A percentile compares a stretch with the other conserved stretches of the same genome.
These are phyloP conservation scores for Caenorhabditis imperialis DNA, from an alignment of 2,888 invertebrate genomes.

Conservation along the genomic window DNA sequence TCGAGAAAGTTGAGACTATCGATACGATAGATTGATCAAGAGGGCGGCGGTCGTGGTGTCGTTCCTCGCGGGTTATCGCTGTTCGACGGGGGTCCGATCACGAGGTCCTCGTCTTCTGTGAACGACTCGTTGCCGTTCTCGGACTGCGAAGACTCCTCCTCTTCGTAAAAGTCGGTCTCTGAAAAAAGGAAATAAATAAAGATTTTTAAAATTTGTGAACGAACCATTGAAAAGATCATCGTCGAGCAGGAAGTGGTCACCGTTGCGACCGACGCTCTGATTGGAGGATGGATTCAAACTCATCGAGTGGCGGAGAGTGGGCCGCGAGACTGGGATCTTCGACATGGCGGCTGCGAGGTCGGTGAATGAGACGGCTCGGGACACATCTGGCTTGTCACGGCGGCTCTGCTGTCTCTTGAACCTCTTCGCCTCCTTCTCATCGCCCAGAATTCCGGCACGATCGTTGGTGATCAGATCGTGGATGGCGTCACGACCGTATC, in stretches of 20 bases:
- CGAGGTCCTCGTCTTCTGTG: slow-evolving; percentile 54
- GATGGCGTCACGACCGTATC: slow-evolving; percentile 55
- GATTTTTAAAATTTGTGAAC: background rate
- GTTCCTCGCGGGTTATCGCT: slow-evolving; percentile 9
- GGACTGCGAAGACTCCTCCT: slow-evolving; percentile 49
- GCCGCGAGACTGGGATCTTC: slow-evolving; percentile 61
- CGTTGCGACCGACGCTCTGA: too few relatives aligned
- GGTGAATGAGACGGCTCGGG: slow-evolving; percentile 74
- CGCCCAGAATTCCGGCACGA: slow-evolving; percentile 57
- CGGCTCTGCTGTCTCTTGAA: slow-evolving; percentile 56
- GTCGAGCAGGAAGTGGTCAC: slow-evolving; percentile 43
- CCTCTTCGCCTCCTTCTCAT: slow-evolving; percentile 39
- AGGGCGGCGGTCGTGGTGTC: slow-evolving; percentile 14
- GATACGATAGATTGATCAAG: background rate
- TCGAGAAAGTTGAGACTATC: background rate
- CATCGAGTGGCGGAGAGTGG: slow-evolving; percentile 59
- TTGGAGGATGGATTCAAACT: slow-evolving; percentile 45
- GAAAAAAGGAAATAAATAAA: background rate
- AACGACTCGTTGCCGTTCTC: slow-evolving; percentile 52
- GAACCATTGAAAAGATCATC: slow-evolving; percentile 44
- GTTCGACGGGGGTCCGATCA: slow-evolving; percentile 23
- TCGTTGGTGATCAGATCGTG: slow-evolving; percentile 45
- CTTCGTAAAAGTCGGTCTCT: slow-evolving; percentile 38
- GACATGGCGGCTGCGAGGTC: slow-evolving; percentile 78
- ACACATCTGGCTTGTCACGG: slow-evolving; percentile 54